phyloP scores from a whole-genome alignment of 2,888 invertebrate genomes.

The Drosophila planitibia region DNA sequence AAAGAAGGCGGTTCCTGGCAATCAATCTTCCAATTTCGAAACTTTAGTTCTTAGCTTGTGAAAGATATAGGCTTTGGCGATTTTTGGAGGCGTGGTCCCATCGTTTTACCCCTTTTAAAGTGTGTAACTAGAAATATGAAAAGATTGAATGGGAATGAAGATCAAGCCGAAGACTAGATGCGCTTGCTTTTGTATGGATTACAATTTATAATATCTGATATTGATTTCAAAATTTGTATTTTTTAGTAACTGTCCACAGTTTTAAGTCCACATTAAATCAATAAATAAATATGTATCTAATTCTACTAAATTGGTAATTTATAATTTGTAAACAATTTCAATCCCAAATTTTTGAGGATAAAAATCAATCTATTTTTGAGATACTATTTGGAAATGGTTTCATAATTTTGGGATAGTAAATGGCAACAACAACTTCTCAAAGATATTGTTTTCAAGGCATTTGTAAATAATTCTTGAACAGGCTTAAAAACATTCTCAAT shows the following conservation, averaged over 20 bases:
- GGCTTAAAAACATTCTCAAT: neutral
- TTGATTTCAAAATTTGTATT: neutral
- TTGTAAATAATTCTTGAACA: neutral
- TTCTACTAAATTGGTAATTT: no score
- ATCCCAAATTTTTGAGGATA: neutral
- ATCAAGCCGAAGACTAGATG: slow-evolving; percentile 31
- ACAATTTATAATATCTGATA: neutral
- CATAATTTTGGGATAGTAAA: neutral
- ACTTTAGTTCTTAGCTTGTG: neutral
- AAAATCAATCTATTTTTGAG: neutral
- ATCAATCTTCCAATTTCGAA: neutral
- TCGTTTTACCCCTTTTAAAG: neutral
- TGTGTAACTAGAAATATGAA: neutral
- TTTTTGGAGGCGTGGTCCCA: neutral
- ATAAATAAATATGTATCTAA: neutral
- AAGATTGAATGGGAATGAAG: neutral
- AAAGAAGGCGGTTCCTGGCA: neutral
- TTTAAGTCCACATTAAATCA: neutral
- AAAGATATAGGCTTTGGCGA: neutral
- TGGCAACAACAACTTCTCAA: neutral
- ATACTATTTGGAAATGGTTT: neutral
- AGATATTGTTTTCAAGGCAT: neutral
- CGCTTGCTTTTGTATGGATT: slow-evolving; percentile 4
- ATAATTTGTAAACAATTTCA: neutral
- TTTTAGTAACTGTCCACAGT: no score